Percentiles rank a stretch among this genome's conserved stretches.
Evolutionary conservation across 2,888 invertebrate genomes (phyloP).

Genomic region (Antheraea yamamai): DNA sequence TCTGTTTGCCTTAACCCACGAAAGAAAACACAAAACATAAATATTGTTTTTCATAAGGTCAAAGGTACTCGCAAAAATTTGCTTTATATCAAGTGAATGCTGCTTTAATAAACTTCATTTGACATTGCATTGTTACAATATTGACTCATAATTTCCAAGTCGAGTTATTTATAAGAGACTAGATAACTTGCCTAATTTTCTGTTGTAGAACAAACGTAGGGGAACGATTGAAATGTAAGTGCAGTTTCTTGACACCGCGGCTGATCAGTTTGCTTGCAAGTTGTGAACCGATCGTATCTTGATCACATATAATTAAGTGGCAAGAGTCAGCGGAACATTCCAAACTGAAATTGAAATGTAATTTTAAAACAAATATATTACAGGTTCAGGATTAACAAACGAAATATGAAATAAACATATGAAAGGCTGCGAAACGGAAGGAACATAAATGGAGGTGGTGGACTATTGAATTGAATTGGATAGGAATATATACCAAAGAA

Average conservation of each 20-base stretch:
- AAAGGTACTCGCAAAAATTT: background rate
- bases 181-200: constrained; percentile 37
- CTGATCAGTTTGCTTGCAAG: constrained; percentile 45
- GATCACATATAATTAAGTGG: no score
- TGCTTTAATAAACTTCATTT: background rate
- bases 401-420: no score
- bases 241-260: constrained; percentile 49
- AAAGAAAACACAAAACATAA: background rate
- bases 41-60: background rate
- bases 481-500: no score
- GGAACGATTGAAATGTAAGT: constrained; percentile 34
- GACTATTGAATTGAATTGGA: background rate
- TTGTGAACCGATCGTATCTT: constrained; percentile 27
- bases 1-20: background rate
- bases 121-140: background rate
- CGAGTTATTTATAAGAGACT: background rate
- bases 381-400: background rate
- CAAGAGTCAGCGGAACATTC: no score
- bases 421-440: background rate
- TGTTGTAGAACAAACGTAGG: constrained; percentile 27
- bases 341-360: background rate
- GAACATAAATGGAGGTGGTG: background rate
- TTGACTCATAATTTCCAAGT: background rate
- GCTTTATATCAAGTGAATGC: background rate
- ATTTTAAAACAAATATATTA: no score